phyloP scores from a whole-genome alignment of 2,797 vertebrate species.

The Novumbra hubbsi region DNA sequence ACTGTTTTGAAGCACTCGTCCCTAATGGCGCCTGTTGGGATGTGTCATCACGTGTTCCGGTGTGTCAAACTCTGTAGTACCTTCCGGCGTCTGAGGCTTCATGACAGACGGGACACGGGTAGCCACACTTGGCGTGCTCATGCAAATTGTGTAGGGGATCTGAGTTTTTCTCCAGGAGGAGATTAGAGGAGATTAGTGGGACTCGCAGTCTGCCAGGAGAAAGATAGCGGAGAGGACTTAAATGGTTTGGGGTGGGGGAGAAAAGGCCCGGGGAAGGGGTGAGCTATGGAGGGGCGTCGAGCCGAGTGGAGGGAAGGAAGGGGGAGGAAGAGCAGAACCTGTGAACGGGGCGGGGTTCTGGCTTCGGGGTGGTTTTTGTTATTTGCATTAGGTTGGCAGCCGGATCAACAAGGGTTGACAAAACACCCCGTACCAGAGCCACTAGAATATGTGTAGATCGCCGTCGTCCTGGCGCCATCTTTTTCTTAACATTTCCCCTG shows the following conservation, averaged over 20 bases:
- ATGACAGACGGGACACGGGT: conserved; percentile 9
- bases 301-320: conserved; percentile 13
- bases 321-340: conserved; percentile 37
- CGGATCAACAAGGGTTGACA: too few species aligned
- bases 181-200: conserved; percentile 36
- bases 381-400: too few species aligned
- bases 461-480: too few species aligned
- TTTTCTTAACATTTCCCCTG: too few species aligned
- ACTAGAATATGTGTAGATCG: too few species aligned
- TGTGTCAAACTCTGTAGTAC: not conserved
- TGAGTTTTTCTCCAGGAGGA: conserved; percentile 29
- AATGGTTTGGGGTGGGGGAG: conserved; percentile 21
- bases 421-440: too few species aligned
- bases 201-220: conserved; percentile 26
- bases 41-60: not conserved
- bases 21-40: conserved; percentile 13
- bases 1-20: conserved; percentile 13
- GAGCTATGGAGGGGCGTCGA: conserved; percentile 1
- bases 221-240: conserved; percentile 34
- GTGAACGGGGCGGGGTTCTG: not conserved
- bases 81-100: conserved; percentile 8
- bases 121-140: not conserved
- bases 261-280: conserved; percentile 6
- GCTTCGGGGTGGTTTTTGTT: too few species aligned
- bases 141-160: conserved; percentile 12